Evolutionary conservation across 2,888 invertebrate genomes (phyloP).

Genomic region (Ophion costatus): DNA sequence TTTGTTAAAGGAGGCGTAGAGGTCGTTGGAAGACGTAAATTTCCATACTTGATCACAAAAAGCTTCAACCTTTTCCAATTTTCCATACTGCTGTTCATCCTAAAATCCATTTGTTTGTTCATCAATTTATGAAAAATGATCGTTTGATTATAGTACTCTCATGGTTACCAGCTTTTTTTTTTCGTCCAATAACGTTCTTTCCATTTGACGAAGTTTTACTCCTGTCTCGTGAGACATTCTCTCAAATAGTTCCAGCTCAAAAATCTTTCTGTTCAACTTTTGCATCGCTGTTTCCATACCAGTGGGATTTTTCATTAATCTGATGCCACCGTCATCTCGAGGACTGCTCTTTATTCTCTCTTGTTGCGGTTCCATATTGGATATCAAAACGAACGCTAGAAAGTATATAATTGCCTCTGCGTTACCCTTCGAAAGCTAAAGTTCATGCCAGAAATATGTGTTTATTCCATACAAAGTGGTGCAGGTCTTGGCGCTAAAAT

Average conservation of each 20-base stretch:
- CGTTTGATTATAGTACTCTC: background rate
- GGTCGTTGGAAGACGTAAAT: slow-evolving; percentile 54
- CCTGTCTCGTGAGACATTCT: slow-evolving; percentile 52
- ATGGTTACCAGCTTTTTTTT: slow-evolving; percentile 68
- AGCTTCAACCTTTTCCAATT: slow-evolving; percentile 64
- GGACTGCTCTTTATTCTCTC: background rate
- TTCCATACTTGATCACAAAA: slow-evolving; percentile 63
- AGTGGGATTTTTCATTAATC: background rate
- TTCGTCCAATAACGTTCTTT: slow-evolving; percentile 64
- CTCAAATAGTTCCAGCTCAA: slow-evolving; percentile 65
- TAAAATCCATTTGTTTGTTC: slow-evolving; percentile 44
- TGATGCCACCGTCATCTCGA: background rate
- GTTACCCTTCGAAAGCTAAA: too few species aligned
- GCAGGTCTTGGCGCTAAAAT: too few species aligned
- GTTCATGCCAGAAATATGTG: too few species aligned
- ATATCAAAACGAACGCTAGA: background rate
- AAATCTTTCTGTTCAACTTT: slow-evolving; percentile 51
- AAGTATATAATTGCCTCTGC: too few species aligned
- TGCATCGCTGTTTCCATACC: slow-evolving; percentile 39
- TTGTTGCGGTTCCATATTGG: background rate
- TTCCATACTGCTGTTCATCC: slow-evolving; percentile 70
- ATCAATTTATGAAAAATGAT: slow-evolving; percentile 9
- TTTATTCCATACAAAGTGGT: too few species aligned
- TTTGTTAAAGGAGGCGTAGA: slow-evolving; percentile 41
- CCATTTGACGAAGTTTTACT: slow-evolving; percentile 53